Conservation (phyloP, 1,140 invertebrate genomes). For the Ips nitidus region DNA sequence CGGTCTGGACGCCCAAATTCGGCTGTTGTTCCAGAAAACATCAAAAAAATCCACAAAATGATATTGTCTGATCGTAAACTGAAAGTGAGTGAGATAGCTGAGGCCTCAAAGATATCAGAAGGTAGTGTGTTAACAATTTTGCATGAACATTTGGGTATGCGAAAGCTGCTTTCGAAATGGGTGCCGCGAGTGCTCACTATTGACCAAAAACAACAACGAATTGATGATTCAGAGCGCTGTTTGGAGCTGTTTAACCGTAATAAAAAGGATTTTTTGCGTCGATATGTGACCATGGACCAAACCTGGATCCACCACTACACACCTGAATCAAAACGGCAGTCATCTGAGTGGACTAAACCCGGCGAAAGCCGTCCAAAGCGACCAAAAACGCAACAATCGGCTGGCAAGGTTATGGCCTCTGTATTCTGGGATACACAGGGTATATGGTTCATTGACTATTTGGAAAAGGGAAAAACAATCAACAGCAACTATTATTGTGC, state of each 20-base stretch:
- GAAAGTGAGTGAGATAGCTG: no score
- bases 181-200: background rate
- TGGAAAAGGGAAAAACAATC: conserved; percentile 10
- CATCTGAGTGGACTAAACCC: conserved; percentile 43
- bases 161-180: no score
- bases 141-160: no score
- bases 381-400: conserved; percentile 31
- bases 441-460: conserved; percentile 1
- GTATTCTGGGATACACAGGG: conserved; percentile 39
- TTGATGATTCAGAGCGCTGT: background rate
- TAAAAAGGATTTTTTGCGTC: conserved; percentile 38
- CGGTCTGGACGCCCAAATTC: no score
- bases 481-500: background rate
- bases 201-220: background rate
- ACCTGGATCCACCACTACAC: conserved; percentile 50
- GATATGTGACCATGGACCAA: conserved; percentile 48
- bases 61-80: no score
- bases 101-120: no score
- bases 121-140: no score
- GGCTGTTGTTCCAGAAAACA: no score
- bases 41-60: no score
- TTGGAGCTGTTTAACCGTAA: conserved; percentile 19
- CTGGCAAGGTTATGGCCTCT: conserved; percentile 47
- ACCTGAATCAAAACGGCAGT: conserved; percentile 50
- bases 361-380: conserved; percentile 45